Conservation (phyloP, 2,888 invertebrate species). For the Hirtodrosophila duncani region DNA sequence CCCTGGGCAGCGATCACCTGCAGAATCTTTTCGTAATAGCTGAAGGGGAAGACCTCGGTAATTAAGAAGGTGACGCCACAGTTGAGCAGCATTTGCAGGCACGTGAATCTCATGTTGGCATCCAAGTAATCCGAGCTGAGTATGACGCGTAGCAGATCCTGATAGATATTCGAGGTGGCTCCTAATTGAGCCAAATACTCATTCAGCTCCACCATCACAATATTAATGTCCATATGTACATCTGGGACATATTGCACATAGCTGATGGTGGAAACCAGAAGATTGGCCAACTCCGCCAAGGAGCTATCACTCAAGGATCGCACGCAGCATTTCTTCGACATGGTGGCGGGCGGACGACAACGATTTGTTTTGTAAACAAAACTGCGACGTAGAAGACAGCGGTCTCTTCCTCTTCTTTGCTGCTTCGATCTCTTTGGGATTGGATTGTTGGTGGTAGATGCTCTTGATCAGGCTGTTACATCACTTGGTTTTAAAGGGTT, state of each 20-base stretch:
- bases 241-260: conserved; percentile 80
- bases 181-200: conserved; percentile 82
- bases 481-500: no score
- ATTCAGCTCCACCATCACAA: conserved; percentile 82
- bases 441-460: background rate
- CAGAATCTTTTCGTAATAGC: conserved; percentile 85
- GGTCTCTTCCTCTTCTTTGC: background rate
- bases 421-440: conserved; percentile 4
- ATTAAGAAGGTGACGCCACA: conserved; percentile 83
- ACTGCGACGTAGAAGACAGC: conserved; percentile 50
- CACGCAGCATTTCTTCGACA: conserved; percentile 84
- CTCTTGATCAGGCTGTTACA: conserved; percentile 36
- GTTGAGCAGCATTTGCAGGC: conserved; percentile 83
- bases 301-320: conserved; percentile 81
- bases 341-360: no score
- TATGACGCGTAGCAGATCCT: conserved; percentile 84
- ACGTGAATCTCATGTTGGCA: conserved; percentile 83
- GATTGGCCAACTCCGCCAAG: conserved; percentile 81
- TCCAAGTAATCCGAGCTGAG: conserved; percentile 84
- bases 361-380: conserved; percentile 34
- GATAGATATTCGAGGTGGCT: conserved; percentile 84
- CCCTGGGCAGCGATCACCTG: conserved; percentile 83
- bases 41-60: conserved; percentile 85
- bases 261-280: conserved; percentile 82
- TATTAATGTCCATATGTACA: conserved; percentile 81